Evolutionary conservation across 2,888 invertebrate genomes (phyloP).

Genomic region (Chalcosyrphus nemorum): DNA sequence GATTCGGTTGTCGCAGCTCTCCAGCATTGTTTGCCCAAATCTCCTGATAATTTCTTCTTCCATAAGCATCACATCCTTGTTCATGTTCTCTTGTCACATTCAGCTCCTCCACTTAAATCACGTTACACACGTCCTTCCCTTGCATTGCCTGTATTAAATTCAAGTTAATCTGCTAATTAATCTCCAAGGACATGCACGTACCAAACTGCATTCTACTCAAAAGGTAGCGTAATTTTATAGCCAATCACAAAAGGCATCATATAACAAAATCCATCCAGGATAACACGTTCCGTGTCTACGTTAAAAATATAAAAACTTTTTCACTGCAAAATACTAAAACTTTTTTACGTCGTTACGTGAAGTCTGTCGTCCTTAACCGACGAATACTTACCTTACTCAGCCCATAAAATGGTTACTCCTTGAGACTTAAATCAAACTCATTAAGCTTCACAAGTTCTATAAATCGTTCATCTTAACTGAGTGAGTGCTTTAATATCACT

Average conservation of each 20-base stretch:
- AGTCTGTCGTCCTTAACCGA: background rate
- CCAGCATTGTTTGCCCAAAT: too few relatives aligned
- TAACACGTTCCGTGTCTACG: background rate
- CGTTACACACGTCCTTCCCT: too few relatives aligned
- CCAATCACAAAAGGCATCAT: background rate
- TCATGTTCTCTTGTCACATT: too few relatives aligned
- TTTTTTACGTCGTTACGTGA: background rate
- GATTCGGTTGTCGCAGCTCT: too few relatives aligned
- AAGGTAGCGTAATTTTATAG: background rate
- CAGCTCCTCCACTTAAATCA: too few relatives aligned
- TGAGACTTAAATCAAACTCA: conserved; percentile 22
- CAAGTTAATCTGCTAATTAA: background rate
- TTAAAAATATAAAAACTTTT: conserved; percentile 12
- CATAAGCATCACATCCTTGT: too few relatives aligned
- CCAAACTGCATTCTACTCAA: background rate
- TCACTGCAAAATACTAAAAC: conserved; percentile 16
- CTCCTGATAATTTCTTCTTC: too few relatives aligned
- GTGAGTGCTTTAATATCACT: conserved; percentile 35
- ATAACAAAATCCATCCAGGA: conserved; percentile 17
- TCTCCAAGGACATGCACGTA: conserved; percentile 5
- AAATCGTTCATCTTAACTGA: conserved; percentile 42
- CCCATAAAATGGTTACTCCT: background rate
- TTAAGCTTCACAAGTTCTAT: conserved; percentile 32
- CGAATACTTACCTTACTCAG: background rate
- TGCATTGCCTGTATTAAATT: too few relatives aligned